A percentile compares a stretch with the other conserved stretches of the same genome.
Conservation (phyloP, 2,888 invertebrate species). For the Agrilus biguttatus region DNA sequence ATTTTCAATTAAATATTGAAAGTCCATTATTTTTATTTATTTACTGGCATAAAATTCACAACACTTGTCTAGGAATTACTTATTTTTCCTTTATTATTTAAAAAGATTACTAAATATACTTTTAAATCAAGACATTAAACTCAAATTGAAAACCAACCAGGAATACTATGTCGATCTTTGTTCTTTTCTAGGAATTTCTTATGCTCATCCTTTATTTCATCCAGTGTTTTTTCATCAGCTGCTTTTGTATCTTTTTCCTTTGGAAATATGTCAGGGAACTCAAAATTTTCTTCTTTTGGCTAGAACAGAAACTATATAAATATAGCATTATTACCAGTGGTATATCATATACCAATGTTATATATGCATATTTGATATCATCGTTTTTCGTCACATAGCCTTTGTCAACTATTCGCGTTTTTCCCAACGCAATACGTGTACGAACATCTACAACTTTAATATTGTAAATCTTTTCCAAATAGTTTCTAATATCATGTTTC, state of each 20-base stretch:
- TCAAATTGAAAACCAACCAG: slow-evolving; percentile 67
- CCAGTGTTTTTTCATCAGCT: slow-evolving; percentile 43
- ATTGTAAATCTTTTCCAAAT: slow-evolving; percentile 90
- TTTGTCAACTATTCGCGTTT: slow-evolving; percentile 39
- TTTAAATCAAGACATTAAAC: neutral
- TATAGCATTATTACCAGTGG: neutral
- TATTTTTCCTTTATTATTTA: too few species aligned
- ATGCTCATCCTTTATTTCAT: slow-evolving; percentile 46
- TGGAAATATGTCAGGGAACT: slow-evolving; percentile 61
- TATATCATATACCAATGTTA: slow-evolving; percentile 49
- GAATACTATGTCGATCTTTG: slow-evolving; percentile 54
- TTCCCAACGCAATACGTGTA: slow-evolving; percentile 59
- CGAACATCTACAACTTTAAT: slow-evolving; percentile 64
- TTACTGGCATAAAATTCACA: neutral
- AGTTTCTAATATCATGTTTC: slow-evolving; percentile 74
- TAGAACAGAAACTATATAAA: slow-evolving; percentile 30
- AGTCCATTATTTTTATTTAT: neutral
- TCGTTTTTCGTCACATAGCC: slow-evolving; percentile 67
- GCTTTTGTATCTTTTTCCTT: slow-evolving; percentile 33
- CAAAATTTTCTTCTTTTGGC: slow-evolving; percentile 58
- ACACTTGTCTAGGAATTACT: too few species aligned
- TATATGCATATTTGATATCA: slow-evolving; percentile 67
- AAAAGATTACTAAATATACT: too few species aligned
- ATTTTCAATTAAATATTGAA: slow-evolving; percentile 15
- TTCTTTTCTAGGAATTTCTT: slow-evolving; percentile 46